Evolutionary conservation across 2,888 invertebrate genomes (phyloP), one percentile per base, ranked within the genome.

Genomic region (Odontocerum albicorne): DNA sequence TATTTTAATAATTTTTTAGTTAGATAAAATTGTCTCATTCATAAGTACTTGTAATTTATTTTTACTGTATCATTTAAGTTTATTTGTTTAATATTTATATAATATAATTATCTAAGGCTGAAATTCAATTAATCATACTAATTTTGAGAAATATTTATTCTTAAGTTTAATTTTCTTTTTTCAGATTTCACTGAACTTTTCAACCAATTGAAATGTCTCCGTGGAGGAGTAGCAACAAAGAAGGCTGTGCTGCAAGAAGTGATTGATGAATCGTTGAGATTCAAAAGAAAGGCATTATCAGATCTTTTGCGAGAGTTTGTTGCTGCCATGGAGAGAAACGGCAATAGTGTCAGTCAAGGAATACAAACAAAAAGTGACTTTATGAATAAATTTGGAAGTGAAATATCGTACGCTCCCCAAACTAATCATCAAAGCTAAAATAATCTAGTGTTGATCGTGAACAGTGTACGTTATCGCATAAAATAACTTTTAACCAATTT

Each of bases 241-340:
- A 82, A 86, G 62, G 81, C 82, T 65, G 81, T 88, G 70, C 75
- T 89, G 59, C 82, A 84, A 63, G 84, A 88, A 66, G 82, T 88
- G 61, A 86, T 89, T 63, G 82, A 83, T 64, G 90, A 91, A 75
- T 86, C 88, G 39, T 73, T 87, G 64, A 77, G 90, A 65, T 91
- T 90, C 71, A 91, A 90, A 70, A 78, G 90, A 64, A 85, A 86
- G 68, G 80, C 81, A 63, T 75, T 90, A 61, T 88, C 87, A 21
- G 79, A 81, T 65, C 69, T 85, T 55, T 74, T 89, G 58, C 86
- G 88, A 70, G 85, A 88, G 66, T 83, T 83, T 68, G 67, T 81
- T 63, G 72, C 72, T 57, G 75, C 76, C 56, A 67, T 78, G 60
- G 78, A 78, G 65, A 75, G 69, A 65, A 78, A 78, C 62, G 78